Evolutionary conservation across 2,797 vertebrate genomes (phyloP).

Genomic region (Carduelis carduelis): DNA sequence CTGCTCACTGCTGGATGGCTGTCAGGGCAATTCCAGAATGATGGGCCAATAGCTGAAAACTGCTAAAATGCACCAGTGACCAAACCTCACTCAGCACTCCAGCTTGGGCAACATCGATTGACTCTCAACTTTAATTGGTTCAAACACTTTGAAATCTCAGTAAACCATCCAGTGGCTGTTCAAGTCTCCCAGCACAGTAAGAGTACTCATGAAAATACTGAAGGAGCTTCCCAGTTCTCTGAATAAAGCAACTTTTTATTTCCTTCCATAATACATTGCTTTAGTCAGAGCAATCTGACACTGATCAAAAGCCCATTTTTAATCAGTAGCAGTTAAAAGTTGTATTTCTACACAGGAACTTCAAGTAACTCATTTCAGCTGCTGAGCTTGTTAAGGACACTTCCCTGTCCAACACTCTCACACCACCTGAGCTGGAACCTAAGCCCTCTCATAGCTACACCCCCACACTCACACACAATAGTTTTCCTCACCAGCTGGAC

Average conservation of each 20-base stretch:
- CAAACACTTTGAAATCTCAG: neutral
- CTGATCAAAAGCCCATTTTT: neutral
- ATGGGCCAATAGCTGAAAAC: neutral
- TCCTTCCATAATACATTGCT: neutral
- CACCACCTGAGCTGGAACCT: neutral
- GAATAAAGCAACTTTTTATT: neutral
- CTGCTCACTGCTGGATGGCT: neutral
- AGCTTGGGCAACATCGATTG: accelerated
- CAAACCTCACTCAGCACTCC: neutral
- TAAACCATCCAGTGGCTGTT: neutral
- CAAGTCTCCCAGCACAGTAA: neutral
- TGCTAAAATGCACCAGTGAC: neutral
- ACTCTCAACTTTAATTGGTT: neutral
- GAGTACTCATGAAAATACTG: neutral
- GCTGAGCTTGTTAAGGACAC: neutral
- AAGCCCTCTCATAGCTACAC: neutral
- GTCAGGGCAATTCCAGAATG: neutral
- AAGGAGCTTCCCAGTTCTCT: neutral
- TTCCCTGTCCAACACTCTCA: neutral
- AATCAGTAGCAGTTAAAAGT: neutral
- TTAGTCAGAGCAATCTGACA: neutral
- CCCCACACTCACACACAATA: neutral
- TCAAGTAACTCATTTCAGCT: neutral
- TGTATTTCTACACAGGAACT: neutral
- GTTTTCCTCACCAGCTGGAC: neutral